Evolutionary conservation across 2,113 vertebrate species (phyloP), one percentile per base, ranked within the genome.

Genomic region (Alligator sinensis): DNA sequence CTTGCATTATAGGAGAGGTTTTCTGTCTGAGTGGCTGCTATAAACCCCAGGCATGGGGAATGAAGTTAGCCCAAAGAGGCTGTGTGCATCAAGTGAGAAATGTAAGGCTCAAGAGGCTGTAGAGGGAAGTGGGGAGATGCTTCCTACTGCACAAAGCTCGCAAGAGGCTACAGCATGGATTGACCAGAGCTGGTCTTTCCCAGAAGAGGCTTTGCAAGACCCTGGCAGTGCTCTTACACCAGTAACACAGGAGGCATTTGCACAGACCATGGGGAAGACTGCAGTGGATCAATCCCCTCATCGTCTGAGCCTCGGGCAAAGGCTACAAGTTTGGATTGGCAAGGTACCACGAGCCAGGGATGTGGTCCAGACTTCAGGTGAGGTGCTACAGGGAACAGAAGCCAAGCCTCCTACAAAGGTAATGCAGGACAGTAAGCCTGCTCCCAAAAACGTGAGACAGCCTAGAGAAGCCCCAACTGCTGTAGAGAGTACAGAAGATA

Each of bases 301-400:
- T 38, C 28, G 34, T 17, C 21, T 0, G 47, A 1, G 80, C 5
- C 3, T 5, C n/a, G 2, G 1, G 2, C 0, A 6, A 4, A 0
- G 25, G 24, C 0, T 47, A 82, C 80, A 21, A 47, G 47, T 47
- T 47, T 47, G 47, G 7, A n/a, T 6, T 15, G 5, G 47, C 47
- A 47, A 5, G 0, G 74, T 83, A 62, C 74, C 76, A 25, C 72
- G 14, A 38, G 59, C 55, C 10, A 6, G 9, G 1, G 38, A 27
- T 2, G 89, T 70, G 55, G 10, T 18, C 47, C 47, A 47, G 47
- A 47, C 47, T 47, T 47, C 47, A 47, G 47, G 47, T 47, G 47
- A 47, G 47, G 47, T 47, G 47, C 9, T 47, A 47, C 47, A 47
- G 47, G 47, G 9, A 47, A 47, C 7, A 9, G 47, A 47, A 47